phyloP scores from a whole-genome alignment of 2,113 vertebrate genomes.

The Bungarus multicinctus region DNA sequence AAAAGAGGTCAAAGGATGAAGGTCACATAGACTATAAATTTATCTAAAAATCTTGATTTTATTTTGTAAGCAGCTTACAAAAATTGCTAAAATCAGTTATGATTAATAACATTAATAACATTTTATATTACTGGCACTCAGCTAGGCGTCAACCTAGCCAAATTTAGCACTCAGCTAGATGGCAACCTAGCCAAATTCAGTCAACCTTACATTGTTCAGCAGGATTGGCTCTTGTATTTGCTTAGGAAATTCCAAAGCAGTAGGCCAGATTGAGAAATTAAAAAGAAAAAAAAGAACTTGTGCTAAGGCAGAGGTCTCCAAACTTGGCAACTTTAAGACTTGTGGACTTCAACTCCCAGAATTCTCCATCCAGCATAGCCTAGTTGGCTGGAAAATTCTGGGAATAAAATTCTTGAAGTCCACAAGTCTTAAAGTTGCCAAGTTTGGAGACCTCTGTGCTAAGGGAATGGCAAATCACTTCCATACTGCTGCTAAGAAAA shows the following conservation, averaged over 20 bases:
- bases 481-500: neutral
- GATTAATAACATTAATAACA: neutral
- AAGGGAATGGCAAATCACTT: no score
- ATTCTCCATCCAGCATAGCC: no score
- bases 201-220: neutral
- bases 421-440: no score
- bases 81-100: constrained; percentile 21
- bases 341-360: no score
- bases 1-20: constrained; percentile 13
- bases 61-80: neutral
- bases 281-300: neutral
- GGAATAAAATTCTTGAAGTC: neutral
- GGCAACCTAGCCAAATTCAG: neutral
- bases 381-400: no score
- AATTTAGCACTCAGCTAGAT: no score
- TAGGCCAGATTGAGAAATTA: neutral
- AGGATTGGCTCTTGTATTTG: neutral
- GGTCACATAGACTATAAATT: neutral
- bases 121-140: neutral
- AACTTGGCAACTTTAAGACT: no score
- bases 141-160: neutral
- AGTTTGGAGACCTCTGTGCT: no score
- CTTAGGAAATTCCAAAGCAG: neutral
- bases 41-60: neutral
- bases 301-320: neutral